Conservation (phyloP, 1,140 invertebrate species). For the Drosophila sproati region DNA sequence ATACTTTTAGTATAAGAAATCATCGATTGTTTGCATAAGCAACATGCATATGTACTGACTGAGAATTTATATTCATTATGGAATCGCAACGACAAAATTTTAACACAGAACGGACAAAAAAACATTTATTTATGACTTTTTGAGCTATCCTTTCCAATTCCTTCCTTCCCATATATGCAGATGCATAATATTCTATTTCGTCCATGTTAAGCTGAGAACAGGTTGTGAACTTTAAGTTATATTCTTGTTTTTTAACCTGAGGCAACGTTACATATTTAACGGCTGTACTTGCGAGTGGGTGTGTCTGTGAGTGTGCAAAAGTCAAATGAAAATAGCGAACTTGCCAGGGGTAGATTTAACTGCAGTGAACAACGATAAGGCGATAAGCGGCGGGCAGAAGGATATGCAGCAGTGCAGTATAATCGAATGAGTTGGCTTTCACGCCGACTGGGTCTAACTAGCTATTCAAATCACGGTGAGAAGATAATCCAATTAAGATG, state of each 20-base stretch:
- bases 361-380: neutral
- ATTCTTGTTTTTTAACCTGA: constrained; percentile 36
- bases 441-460: neutral
- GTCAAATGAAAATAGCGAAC: constrained; percentile 32
- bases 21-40: too few species aligned
- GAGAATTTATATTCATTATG: too few species aligned
- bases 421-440: constrained; percentile 12
- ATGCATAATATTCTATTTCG: neutral
- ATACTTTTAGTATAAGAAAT: too few species aligned
- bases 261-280: constrained; percentile 50
- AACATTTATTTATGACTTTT: too few species aligned
- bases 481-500: constrained; percentile 34
- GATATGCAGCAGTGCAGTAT: too few species aligned
- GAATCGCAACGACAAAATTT: too few species aligned
- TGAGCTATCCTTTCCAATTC: neutral
- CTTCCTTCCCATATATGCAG: neutral
- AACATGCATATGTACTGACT: too few species aligned
- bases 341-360: constrained; percentile 13
- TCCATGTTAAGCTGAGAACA: neutral
- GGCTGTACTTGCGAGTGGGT: neutral
- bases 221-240: constrained; percentile 20
- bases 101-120: too few species aligned
- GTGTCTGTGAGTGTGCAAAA: neutral
- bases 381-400: neutral
- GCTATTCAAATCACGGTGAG: neutral